Conservation (phyloP, 2,797 vertebrate species). For the Phataginus tetradactyla region DNA sequence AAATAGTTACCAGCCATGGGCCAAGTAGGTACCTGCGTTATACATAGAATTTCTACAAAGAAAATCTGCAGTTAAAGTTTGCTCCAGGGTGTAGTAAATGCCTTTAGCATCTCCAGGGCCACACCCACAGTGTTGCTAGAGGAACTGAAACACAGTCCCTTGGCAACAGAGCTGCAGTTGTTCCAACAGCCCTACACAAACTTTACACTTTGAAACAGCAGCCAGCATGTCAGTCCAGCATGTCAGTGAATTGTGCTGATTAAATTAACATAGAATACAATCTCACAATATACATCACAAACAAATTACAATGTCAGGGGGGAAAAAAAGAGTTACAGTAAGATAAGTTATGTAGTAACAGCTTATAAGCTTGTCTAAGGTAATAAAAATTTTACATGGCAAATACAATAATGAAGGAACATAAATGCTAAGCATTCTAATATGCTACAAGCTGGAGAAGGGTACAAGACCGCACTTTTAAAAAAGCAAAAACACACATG, state of each 20-base stretch:
- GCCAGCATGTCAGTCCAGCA: conserved; percentile 99
- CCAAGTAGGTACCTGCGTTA: conserved; percentile 95
- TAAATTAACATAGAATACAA: conserved; percentile 99
- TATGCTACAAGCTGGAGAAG: conserved; percentile 90
- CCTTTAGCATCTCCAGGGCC: conserved; percentile 89
- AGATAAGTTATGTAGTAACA: conserved; percentile 95
- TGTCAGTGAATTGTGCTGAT: conserved; percentile 99
- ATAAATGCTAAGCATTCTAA: conserved; percentile 90
- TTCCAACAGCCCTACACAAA: conserved; percentile 91
- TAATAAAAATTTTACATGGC: conserved; percentile 92
- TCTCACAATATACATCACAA: conserved; percentile 99
- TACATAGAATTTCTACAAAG: conserved; percentile 92
- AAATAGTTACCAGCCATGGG: conserved; percentile 95
- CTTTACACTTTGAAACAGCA: conserved; percentile 98
- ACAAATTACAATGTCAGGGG: conserved; percentile 92
- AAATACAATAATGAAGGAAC: conserved; percentile 92
- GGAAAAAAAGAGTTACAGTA: conserved; percentile 95
- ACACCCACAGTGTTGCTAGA: conserved; percentile 94
- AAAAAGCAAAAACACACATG: conserved; percentile 65
- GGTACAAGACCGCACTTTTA: conserved; percentile 78
- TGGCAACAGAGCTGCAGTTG: conserved; percentile 91
- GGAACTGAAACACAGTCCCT: conserved; percentile 96
- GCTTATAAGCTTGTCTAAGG: conserved; percentile 93
- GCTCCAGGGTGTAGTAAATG: conserved; percentile 90
- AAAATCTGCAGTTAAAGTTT: conserved; percentile 91